A percentile compares a stretch with the other conserved stretches of the same genome.
Evolutionary conservation across 2,113 vertebrate species (phyloP).

Genomic region (Otocyon megalotis): DNA sequence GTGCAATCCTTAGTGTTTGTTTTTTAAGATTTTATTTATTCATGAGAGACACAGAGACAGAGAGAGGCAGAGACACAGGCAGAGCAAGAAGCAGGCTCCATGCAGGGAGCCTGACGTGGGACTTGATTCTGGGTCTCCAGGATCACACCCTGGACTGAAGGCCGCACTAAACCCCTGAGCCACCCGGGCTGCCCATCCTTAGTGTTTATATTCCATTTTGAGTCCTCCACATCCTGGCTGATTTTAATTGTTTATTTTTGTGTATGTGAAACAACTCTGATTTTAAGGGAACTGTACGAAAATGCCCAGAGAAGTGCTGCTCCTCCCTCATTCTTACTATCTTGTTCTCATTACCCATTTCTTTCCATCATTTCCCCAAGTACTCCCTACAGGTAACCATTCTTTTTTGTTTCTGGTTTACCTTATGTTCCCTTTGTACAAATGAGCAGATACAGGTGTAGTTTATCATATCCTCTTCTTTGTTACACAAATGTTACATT

Average conservation of each 20-base stretch:
- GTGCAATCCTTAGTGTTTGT: not conserved
- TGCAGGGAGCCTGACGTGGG: too few species aligned
- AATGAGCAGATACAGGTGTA: not conserved
- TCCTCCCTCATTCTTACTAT: not conserved
- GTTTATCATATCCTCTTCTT: not conserved
- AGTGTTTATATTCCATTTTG: not conserved
- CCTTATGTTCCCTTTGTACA: not conserved
- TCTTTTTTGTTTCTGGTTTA: not conserved
- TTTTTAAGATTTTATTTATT: too few species aligned
- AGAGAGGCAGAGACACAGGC: too few species aligned
- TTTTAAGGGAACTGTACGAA: not conserved
- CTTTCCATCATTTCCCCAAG: not conserved
- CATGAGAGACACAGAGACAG: too few species aligned
- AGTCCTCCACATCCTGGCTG: not conserved
- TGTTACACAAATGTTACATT: not conserved
- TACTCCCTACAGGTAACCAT: not conserved
- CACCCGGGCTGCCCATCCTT: not conserved
- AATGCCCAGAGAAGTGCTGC: not conserved
- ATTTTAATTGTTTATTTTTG: not conserved
- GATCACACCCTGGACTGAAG: too few species aligned
- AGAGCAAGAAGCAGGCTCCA: too few species aligned
- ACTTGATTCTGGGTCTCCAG: too few species aligned
- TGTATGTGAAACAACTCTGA: not conserved
- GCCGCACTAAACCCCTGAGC: too few species aligned
- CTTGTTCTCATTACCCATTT: not conserved